Evolutionary conservation across 2,888 invertebrate species (phyloP), one percentile per base, ranked within the genome.

Genomic region (Monochamus alternatus): DNA sequence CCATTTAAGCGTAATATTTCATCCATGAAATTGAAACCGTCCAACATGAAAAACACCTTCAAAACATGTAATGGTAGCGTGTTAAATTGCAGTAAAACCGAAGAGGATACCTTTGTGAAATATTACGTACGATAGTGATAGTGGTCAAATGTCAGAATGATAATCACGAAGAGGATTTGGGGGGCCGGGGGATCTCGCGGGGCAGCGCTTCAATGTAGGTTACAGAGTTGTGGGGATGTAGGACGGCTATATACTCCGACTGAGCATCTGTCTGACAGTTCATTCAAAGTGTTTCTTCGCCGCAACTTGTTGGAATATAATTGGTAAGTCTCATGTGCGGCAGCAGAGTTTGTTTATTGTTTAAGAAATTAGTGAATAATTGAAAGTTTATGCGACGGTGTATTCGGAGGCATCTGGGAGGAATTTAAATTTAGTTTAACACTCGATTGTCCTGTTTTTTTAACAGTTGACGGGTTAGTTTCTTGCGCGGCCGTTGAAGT

Each of bases 181-280:
- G 71, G 71, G 71, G 38, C 71, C 38, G 51, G 62, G 63, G 52
- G 71, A 68, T 31, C 38, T 14, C 68, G 68, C 44, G 68, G 68
- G 59, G 68, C 69, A 80, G 78, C 83, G 81, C 77, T 75, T 76
- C 82, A 77, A 86, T 84, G 84, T 89, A 88, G 89, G 89, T 88
- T 86, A 86, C 78, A 81, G 81, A 86, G 85, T 84, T 85, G 88
- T 89, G 89, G 89, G 89, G 89, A 88, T 88, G 87, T 89, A 88
- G 88, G 88, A 84, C 88, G 88, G 86, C 87, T 89, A 89, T 89
- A 89, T 87, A 89, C 88, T 81, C 83, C 82, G 81, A 79, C 80
- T 81, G 85, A 81, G 77, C 78, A 80, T 81, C 82, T 78, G 80
- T 70, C 81, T 81, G 84, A 80, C 84, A 86, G 87, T 86, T 86